These are phyloP conservation scores for Brachyrhaphis roseni DNA, from an alignment of 2,797 vertebrate species.

Conservation along the genomic window DNA sequence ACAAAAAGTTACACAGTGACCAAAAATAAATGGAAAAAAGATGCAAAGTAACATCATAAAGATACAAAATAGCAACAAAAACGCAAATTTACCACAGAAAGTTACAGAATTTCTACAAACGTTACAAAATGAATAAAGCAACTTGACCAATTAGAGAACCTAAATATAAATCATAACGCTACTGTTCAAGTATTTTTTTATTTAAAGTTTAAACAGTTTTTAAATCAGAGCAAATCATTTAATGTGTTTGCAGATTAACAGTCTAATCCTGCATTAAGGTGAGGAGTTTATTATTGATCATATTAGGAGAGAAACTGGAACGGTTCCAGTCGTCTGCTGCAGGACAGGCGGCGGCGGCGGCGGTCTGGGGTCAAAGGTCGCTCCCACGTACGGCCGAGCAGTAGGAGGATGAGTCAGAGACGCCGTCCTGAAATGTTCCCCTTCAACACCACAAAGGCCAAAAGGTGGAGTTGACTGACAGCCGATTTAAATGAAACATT, in stretches of 20 bases:
- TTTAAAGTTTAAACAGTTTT: background rate
- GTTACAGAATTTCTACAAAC: background rate
- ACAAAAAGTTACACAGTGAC: background rate
- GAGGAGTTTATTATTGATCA: slow-evolving; percentile 1
- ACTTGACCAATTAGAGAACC: background rate
- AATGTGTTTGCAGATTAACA: background rate
- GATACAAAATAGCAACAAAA: background rate
- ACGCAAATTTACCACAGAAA: background rate
- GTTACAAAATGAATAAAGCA: background rate
- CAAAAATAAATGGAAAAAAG: background rate
- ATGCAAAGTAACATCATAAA: background rate
- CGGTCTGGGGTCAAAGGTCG: slow-evolving; percentile 38
- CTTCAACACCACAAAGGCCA: slow-evolving; percentile 39
- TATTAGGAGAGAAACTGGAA: slow-evolving; percentile 49
- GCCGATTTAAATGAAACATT: slow-evolving; percentile 9
- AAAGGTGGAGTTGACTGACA: slow-evolving; percentile 18
- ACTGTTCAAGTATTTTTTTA: background rate
- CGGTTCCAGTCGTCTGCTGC: slow-evolving; percentile 43
- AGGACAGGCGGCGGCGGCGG: slow-evolving; percentile 19
- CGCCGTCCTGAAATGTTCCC: slow-evolving; percentile 18
- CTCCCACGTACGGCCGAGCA: slow-evolving; percentile 27
- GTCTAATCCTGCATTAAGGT: background rate
- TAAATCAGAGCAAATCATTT: background rate
- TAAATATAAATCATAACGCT: background rate
- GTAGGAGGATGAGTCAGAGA: slow-evolving; percentile 22